Base-by-base conservation (phyloP, 2,888 invertebrate species). In the Sympetrum striolatum region DNA sequence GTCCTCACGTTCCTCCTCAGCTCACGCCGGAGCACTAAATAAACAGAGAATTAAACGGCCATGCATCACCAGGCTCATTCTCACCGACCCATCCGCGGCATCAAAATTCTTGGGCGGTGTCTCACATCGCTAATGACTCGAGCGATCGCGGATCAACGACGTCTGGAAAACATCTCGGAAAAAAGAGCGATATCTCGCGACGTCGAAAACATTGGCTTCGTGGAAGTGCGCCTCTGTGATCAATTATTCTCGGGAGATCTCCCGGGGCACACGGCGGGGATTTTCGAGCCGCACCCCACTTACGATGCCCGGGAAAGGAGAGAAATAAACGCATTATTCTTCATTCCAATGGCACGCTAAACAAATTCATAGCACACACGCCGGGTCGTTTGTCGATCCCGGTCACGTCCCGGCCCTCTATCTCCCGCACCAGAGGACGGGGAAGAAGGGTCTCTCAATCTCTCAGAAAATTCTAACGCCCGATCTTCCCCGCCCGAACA, bases 351-450 rank as follows among this genome's bases (percentile, higher is more conserved):
- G 86, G 86, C 58, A 86, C 86, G 58, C 86, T 86, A 86, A 86
- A 86, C 86, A 86, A 86, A 86, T 86, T 86, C 86, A 86, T 86
- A 60, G 86, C 86, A 86, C 86, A 86, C 86, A 81, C 48, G 81
- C 81, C 25, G 10, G 86, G 37, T 60, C 60, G 64, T 37, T 86
- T 48, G 37, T 35, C 37, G 86, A 86, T 18, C 37, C 86, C 60
- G 60, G 37, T 35, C 86, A 86, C 86, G 86, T 86, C 15, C n/a
- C 0, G 1, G 18, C 60, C 60, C 25, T 82, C 58, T 60, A 58
- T 82, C 82, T 82, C 82, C 58, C 35, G n/a, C 53, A n/a, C 81
- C 14, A 44, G 10, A 31, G 22, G 37, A n/a, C n/a, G n/a, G n/a
- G n/a, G 37, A 22, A 14, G 60, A 53, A 22, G 86, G 37, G 86